Evolutionary conservation across 2,113 vertebrate genomes (phyloP).

Genomic region (Esox niger): DNA sequence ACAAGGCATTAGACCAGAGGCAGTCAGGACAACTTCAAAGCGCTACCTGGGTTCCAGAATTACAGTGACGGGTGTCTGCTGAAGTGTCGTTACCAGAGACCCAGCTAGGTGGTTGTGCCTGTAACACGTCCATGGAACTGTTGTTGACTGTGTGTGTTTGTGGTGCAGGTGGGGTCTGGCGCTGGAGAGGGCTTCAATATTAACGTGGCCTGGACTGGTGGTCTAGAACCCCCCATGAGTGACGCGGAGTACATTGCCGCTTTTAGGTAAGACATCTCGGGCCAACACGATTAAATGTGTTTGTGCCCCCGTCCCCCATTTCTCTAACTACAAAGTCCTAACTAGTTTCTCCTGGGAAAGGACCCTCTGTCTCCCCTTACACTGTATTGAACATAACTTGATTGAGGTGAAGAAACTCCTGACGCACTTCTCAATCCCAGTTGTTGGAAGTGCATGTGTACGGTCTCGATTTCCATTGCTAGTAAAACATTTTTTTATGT

Average conservation of each 20-base stretch:
- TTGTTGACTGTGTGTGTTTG: not conserved
- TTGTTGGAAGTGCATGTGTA: slow-evolving; percentile 60
- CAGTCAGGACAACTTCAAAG: not conserved
- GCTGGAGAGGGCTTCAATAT: slow-evolving; percentile 89
- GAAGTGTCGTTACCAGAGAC: no score
- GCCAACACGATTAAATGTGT: not conserved
- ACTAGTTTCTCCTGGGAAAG: not conserved
- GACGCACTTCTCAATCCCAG: slow-evolving; percentile 50
- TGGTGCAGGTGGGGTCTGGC: slow-evolving; percentile 83
- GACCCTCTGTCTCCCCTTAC: not conserved
- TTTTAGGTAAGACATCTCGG: slow-evolving; percentile 78
- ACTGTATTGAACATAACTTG: not conserved
- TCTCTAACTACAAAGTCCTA: not conserved
- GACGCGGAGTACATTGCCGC: slow-evolving; percentile 93
- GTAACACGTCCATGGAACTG: no score
- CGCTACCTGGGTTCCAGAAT: no score
- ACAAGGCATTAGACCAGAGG: not conserved
- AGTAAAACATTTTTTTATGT: slow-evolving; percentile 46
- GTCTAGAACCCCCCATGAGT: slow-evolving; percentile 92
- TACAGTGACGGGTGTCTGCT: no score
- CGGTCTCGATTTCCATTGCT: slow-evolving; percentile 29
- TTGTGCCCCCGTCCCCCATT: not conserved
- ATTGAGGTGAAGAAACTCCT: slow-evolving; percentile 16
- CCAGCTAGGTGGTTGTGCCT: no score
- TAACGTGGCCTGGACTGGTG: slow-evolving; percentile 91